Conservation (phyloP, 1,140 invertebrate species). For the Drosophila azteca region DNA sequence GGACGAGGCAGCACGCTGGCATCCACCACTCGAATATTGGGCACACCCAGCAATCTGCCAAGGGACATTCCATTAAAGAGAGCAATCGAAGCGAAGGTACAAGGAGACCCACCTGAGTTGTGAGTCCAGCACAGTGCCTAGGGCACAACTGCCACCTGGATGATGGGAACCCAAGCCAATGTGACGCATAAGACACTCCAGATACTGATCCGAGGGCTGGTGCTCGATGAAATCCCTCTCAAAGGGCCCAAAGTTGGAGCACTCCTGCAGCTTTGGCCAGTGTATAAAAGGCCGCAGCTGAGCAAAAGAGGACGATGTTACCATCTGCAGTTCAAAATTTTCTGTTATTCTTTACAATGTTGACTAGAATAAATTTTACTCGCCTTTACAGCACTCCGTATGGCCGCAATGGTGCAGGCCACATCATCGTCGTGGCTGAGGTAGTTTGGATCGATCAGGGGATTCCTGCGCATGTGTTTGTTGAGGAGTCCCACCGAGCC, state of each 20-base stretch:
- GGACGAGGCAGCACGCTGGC: constrained; percentile 89
- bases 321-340: constrained; percentile 23
- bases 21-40: constrained; percentile 88
- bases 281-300: constrained; percentile 87
- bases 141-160: constrained; percentile 87
- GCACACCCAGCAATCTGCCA: constrained; percentile 86
- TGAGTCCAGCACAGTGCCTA: constrained; percentile 84
- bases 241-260: constrained; percentile 83
- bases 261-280: constrained; percentile 87
- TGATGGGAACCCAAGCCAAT: constrained; percentile 88
- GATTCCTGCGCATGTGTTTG: constrained; percentile 85
- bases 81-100: too few relatives aligned
- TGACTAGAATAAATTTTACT: too few relatives aligned
- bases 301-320: constrained; percentile 86
- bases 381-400: constrained; percentile 85
- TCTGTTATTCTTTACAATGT: not conserved
- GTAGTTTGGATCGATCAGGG: constrained; percentile 91
- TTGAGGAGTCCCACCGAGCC: constrained; percentile 86
- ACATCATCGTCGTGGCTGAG: constrained; percentile 86
- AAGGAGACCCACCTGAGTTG: constrained; percentile 52
- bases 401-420: constrained; percentile 86
- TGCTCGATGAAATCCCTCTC: constrained; percentile 66
- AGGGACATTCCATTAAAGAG: not conserved
- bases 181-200: constrained; percentile 88
- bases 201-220: constrained; percentile 85